Evolutionary conservation across 2,113 vertebrate species (phyloP).

Genomic region (Panthera leo): DNA sequence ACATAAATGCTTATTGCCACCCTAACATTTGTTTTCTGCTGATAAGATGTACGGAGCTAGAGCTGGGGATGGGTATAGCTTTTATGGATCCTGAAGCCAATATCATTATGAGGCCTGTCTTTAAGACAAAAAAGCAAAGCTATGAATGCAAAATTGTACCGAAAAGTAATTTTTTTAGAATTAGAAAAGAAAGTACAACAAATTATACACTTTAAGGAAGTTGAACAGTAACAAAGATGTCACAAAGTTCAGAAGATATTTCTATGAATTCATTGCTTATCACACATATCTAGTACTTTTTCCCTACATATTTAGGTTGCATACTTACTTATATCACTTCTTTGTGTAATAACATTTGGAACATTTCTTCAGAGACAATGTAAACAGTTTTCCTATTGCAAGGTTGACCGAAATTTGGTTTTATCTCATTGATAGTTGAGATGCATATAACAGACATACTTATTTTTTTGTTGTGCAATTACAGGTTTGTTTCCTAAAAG

Average conservation of each 20-base stretch:
- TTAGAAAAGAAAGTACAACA: not conserved
- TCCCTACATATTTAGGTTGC: not conserved
- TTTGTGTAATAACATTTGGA: not conserved
- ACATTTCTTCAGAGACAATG: not conserved
- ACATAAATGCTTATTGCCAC: not conserved
- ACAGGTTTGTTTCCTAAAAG: not conserved
- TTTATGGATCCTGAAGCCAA: not conserved
- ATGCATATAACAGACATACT: not conserved
- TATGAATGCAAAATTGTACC: not conserved
- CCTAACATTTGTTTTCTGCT: not conserved
- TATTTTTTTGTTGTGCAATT: not conserved
- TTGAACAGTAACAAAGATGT: not conserved
- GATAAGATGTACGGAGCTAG: not conserved
- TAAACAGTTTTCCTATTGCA: not conserved
- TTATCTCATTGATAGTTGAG: not conserved
- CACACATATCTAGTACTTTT: not conserved
- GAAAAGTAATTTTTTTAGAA: not conserved
- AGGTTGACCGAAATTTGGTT: not conserved
- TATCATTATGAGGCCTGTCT: not conserved
- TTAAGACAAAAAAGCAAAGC: not conserved
- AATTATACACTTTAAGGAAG: not conserved
- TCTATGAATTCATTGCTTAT: not conserved
- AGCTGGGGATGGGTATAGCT: not conserved
- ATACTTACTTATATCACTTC: not conserved
- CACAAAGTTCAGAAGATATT: not conserved